Evolutionary conservation across 2,888 invertebrate species (phyloP).

Genomic region (Aromia moschata): DNA sequence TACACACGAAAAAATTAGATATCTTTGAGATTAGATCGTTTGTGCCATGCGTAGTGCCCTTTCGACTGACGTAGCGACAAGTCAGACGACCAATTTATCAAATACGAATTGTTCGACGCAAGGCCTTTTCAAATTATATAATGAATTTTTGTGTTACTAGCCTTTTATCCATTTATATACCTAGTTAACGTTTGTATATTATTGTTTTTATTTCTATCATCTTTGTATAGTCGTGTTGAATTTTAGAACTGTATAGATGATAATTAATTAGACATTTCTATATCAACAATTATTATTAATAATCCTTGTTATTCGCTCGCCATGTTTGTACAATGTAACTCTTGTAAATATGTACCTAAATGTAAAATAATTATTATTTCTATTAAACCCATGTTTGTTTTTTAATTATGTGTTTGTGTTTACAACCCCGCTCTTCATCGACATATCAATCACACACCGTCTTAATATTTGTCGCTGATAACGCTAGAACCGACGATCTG

Average conservation of each 20-base stretch:
- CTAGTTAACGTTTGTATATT: slow-evolving; percentile 26
- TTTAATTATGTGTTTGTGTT: slow-evolving; percentile 37
- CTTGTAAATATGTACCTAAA: slow-evolving; percentile 61
- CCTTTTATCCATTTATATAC: slow-evolving; percentile 24
- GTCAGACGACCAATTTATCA: slow-evolving; percentile 35
- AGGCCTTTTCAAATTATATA: slow-evolving; percentile 31
- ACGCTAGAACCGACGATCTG: too few relatives aligned
- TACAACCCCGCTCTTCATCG: not conserved
- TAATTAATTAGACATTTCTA: slow-evolving; percentile 19
- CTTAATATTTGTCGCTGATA: too few relatives aligned
- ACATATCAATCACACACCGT: not conserved
- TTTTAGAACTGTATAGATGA: slow-evolving; percentile 27
- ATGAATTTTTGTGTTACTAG: slow-evolving; percentile 22
- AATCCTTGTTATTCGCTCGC: slow-evolving; percentile 46
- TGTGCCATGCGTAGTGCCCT: slow-evolving; percentile 17
- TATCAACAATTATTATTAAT: slow-evolving; percentile 26
- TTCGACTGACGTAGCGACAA: slow-evolving; percentile 30
- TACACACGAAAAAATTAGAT: too few relatives aligned
- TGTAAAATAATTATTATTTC: slow-evolving; percentile 58
- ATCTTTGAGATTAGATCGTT: not conserved
- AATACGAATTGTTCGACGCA: slow-evolving; percentile 36
- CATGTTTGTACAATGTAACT: slow-evolving; percentile 55
- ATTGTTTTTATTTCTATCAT: slow-evolving; percentile 40
- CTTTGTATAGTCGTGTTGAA: slow-evolving; percentile 35
- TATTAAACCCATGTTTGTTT: slow-evolving; percentile 61